Evolutionary conservation across 2,797 vertebrate species (phyloP).

Genomic region (Danionella dracula): DNA sequence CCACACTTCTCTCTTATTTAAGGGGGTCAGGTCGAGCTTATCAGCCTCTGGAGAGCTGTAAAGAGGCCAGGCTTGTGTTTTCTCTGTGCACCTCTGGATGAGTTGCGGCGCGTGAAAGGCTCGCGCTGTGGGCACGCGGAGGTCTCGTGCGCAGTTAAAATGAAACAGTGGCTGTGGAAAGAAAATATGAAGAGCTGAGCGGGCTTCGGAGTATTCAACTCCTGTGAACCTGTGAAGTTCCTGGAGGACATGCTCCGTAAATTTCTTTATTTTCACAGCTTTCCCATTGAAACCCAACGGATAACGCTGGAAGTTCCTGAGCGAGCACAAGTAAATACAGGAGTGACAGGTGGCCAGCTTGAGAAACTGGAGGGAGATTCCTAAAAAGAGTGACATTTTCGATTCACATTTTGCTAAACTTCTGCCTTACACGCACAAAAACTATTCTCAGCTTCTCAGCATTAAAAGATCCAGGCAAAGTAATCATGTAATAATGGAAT

Average conservation of each 20-base stretch:
- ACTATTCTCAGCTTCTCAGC: too few species aligned
- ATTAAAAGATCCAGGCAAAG: too few species aligned
- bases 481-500: too few species aligned
- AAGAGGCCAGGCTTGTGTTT: slow-evolving; percentile 56
- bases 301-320: slow-evolving; percentile 54
- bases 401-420: too few species aligned
- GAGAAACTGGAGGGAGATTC: slow-evolving; percentile 30
- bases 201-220: slow-evolving; percentile 65
- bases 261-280: slow-evolving; percentile 51
- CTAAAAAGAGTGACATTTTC: slow-evolving; percentile 22
- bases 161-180: slow-evolving; percentile 33
- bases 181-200: slow-evolving; percentile 51
- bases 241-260: slow-evolving; percentile 63
- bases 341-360: slow-evolving; percentile 64
- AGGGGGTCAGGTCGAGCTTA: slow-evolving; percentile 33
- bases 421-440: too few species aligned
- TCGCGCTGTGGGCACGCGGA: slow-evolving; percentile 53
- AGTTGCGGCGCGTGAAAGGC: slow-evolving; percentile 65
- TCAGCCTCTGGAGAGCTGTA: slow-evolving; percentile 55
- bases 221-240: slow-evolving; percentile 53
- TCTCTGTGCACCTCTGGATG: slow-evolving; percentile 58
- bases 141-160: slow-evolving; percentile 60
- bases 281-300: slow-evolving; percentile 46
- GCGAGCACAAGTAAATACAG: slow-evolving; percentile 40
- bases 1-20: slow-evolving; percentile 44